Evolutionary conservation across 2,113 vertebrate species (phyloP), one percentile per base, ranked within the genome.

Genomic region (Cebus imitator): DNA sequence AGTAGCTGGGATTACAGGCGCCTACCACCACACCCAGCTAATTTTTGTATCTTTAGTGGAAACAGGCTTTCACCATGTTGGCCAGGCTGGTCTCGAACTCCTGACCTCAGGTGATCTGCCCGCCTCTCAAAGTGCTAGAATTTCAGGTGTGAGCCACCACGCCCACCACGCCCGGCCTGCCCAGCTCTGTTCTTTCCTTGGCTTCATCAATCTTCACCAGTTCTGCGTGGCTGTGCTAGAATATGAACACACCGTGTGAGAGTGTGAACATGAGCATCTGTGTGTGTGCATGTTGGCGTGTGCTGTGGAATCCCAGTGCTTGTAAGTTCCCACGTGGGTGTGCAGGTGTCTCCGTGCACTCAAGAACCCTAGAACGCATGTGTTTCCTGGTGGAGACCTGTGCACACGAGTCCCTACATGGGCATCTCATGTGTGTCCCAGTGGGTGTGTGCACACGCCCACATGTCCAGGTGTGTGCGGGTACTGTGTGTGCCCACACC

Each of bases 361-460:
- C 1, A 8, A 8, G 37, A 32, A 30, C 37, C 73, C 37, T 27
- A 45, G 23, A 27, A 25, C 7, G 43, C 20, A 8, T 0, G 4
- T 37, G 6, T 18, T n/a, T 68, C 43, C 58, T 14, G 35, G 45
- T 21, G 58, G 79, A 32, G 35, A 17, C 55, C 37, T 58, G 80
- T 58, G n/a, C n/a, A 58, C n/a, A 13, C 7, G 5, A 58, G 52
- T 55, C 11, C 35, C 52, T 0, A 2, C 1, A 0, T 32, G 72
- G 6, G 13, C 14, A 37, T 18, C 12, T 20, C 57, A 8, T 8
- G 8, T n/a, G 45, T 87, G 45, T 43, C 84, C 35, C 4, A 13
- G 30, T 68, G 32, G 48, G 13, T 50, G 64, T 57, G 14, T 37
- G 40, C n/a, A 8, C 20, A 50, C 17, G 58, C 20, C 1, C 13